These are phyloP conservation scores for Tenualosa ilisha DNA, from an alignment of 2,797 vertebrate genomes.

Conservation along the genomic window DNA sequence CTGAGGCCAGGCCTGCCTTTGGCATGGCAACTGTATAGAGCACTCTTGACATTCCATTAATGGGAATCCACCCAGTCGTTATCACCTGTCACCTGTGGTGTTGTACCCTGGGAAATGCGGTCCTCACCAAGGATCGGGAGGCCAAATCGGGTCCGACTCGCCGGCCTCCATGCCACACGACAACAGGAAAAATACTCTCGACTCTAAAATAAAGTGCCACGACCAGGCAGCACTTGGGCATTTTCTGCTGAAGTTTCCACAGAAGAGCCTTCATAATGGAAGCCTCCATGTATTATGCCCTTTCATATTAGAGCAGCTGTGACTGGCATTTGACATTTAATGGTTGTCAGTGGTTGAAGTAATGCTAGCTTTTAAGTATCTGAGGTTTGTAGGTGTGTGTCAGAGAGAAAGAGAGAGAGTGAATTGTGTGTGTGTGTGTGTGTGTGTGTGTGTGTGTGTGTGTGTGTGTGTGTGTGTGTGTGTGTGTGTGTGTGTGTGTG, in stretches of 20 bases:
- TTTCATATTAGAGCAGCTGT: background rate
- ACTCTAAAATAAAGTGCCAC: background rate
- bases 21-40: constrained; percentile 21
- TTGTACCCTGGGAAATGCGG: constrained; percentile 13
- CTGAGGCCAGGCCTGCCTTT: background rate
- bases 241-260: background rate
- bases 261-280: background rate
- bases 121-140: background rate
- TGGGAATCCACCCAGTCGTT: constrained; percentile 13
- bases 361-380: constrained; percentile 10
- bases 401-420: background rate
- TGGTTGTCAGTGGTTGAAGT: background rate
- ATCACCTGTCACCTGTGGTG: constrained; percentile 20
- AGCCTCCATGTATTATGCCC: background rate
- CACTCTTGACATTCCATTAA: constrained; percentile 17
- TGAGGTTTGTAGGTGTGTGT: background rate
- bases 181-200: background rate
- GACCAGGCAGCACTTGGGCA: background rate
- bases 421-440: background rate
- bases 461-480: background rate
- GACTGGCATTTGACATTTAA: constrained; percentile 20
- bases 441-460: background rate
- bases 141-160: background rate
- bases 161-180: background rate
- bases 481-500: background rate